These are phyloP conservation scores for Lepus townsendii DNA, from an alignment of 2,797 vertebrate genomes.

Conservation along the genomic window DNA sequence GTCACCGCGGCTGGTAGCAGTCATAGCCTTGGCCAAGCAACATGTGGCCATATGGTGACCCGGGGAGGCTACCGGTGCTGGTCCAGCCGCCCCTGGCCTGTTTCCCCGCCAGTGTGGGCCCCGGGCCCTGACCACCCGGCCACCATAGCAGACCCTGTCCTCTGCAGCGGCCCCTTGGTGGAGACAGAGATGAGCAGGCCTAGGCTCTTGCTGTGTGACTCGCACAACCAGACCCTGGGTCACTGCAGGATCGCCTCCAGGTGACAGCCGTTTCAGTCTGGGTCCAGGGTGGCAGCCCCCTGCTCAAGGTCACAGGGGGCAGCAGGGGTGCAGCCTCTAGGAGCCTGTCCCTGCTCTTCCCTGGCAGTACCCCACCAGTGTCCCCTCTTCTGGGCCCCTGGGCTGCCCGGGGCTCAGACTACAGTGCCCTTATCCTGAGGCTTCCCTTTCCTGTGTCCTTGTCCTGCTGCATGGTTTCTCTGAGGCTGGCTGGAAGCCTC, in stretches of 20 bases:
- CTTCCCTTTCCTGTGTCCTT: background rate
- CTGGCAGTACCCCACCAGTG: background rate
- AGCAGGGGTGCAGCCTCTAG: background rate
- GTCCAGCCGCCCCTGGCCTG: background rate
- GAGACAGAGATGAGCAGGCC: background rate
- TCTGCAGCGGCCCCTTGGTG: too few relatives aligned
- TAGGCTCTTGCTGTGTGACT: background rate
- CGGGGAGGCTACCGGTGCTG: background rate
- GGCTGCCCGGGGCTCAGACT: background rate
- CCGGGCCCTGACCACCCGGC: too few relatives aligned
- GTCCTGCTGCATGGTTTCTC: background rate
- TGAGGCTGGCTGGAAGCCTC: background rate
- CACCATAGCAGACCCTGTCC: too few relatives aligned
- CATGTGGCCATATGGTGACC: background rate
- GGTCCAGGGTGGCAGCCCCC: background rate
- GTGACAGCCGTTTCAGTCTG: background rate
- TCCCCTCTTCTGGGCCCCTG: background rate
- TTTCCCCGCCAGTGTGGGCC: background rate
- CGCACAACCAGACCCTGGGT: background rate
- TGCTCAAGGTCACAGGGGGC: slow-evolving; percentile 51
- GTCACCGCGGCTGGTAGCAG: background rate
- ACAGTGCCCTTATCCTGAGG: background rate
- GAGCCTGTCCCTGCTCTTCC: background rate
- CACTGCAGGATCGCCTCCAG: background rate
- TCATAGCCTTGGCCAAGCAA: background rate